phyloP scores from a whole-genome alignment of 2,113 vertebrate genomes.

The Camelus bactrianus region DNA sequence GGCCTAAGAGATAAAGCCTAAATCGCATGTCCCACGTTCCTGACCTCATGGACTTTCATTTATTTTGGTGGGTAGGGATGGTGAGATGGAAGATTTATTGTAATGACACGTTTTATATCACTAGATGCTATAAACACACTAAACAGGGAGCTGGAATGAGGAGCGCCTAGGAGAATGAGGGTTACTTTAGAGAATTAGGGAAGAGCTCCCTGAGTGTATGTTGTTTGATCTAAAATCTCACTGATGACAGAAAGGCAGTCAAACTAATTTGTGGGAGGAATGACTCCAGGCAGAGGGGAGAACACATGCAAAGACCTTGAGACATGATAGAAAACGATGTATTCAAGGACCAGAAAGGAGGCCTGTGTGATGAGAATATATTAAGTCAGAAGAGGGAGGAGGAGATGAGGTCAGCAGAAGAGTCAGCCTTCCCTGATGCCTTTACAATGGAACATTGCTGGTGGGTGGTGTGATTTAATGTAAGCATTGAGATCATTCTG shows the following conservation, averaged over 20 bases:
- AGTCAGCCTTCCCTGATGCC: not conserved
- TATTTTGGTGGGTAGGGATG: not conserved
- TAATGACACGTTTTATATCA: not conserved
- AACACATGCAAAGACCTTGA: not conserved
- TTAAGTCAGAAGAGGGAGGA: not conserved
- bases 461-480: not conserved
- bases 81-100: not conserved
- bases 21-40: not conserved
- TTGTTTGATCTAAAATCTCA: not conserved
- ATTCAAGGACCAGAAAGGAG: slow-evolving; percentile 6
- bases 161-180: not conserved
- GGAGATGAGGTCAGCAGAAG: not conserved
- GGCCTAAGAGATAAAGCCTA: not conserved
- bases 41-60: not conserved
- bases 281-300: not conserved
- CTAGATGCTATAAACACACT: not conserved
- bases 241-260: not conserved
- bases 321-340: slow-evolving; percentile 2
- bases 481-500: not conserved
- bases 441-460: not conserved
- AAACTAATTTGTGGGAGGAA: not conserved
- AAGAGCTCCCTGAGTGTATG: not conserved
- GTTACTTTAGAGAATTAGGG: not conserved
- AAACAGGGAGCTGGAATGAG: not conserved
- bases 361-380: not conserved